These are phyloP conservation scores for Nasonovia ribisnigri DNA, from an alignment of 2,888 invertebrate species.

Conservation along the genomic window DNA sequence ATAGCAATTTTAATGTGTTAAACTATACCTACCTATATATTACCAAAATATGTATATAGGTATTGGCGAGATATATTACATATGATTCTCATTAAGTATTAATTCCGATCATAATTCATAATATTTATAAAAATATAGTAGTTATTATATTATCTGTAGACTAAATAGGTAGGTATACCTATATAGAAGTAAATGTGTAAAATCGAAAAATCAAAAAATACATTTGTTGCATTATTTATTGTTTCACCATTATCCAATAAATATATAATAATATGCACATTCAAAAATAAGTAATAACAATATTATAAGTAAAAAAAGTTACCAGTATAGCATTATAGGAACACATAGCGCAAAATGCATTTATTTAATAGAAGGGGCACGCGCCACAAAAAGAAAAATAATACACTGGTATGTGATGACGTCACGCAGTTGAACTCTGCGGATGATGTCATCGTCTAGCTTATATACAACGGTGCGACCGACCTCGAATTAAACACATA, in stretches of 20 bases:
- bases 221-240: not conserved
- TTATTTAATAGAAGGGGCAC: slow-evolving; percentile 28
- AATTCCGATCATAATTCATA: not conserved
- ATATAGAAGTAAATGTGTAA: not conserved
- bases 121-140: not conserved
- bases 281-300: slow-evolving; percentile 23
- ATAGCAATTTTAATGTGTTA: too few relatives aligned
- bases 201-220: not conserved
- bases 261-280: not conserved
- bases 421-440: slow-evolving; percentile 51
- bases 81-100: not conserved
- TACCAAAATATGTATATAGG: not conserved
- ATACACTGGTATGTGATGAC: slow-evolving; percentile 62
- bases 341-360: slow-evolving; percentile 15
- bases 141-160: not conserved
- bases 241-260: not conserved
- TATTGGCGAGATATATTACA: not conserved
- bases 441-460: slow-evolving; percentile 64
- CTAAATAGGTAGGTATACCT: not conserved
- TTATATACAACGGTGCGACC: slow-evolving; percentile 46
- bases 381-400: slow-evolving; percentile 29
- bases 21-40: not conserved
- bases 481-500: slow-evolving; percentile 59
- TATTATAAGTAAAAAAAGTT: not conserved
- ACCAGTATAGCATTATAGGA: not conserved